Evolutionary conservation across 2,888 invertebrate species (phyloP).

Genomic region (Coenonympha glycerion): DNA sequence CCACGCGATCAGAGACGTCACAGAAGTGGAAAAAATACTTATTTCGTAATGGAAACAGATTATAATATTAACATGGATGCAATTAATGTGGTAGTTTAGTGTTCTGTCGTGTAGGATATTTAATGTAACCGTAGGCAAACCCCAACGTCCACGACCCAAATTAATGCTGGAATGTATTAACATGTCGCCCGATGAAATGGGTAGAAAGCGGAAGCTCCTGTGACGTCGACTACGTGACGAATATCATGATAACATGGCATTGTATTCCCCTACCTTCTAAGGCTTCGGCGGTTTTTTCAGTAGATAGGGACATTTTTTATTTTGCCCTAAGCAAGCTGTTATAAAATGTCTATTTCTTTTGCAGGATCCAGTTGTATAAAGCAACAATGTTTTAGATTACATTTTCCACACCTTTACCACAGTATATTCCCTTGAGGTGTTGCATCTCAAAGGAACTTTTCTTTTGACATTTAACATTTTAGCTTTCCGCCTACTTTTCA

Average conservation of each 20-base stretch:
- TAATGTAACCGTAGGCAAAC: conserved; percentile 1
- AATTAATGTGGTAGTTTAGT: background rate
- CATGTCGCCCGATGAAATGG: conserved; percentile 3
- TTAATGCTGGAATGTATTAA: conserved; percentile 6
- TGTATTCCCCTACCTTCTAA: background rate
- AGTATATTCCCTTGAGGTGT: background rate
- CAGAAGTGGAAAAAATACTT: too few species aligned
- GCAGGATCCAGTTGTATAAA: too few species aligned
- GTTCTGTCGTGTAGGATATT: background rate
- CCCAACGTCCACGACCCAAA: background rate
- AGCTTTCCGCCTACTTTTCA: background rate
- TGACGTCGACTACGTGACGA: conserved; percentile 1
- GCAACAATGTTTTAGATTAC: too few species aligned
- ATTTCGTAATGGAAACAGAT: background rate
- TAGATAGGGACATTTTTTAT: too few species aligned
- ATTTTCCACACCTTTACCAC: too few species aligned
- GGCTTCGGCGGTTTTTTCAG: background rate
- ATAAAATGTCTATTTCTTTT: too few species aligned
- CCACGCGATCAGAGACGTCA: too few species aligned
- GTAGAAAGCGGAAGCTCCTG: conserved; percentile 5
- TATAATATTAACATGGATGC: background rate
- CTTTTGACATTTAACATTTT: too few species aligned
- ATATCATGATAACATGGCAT: background rate
- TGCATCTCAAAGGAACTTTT: background rate
- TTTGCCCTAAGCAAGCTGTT: too few species aligned